phyloP scores from a whole-genome alignment of 1,140 invertebrate genomes.

The Papilio glaucus region DNA sequence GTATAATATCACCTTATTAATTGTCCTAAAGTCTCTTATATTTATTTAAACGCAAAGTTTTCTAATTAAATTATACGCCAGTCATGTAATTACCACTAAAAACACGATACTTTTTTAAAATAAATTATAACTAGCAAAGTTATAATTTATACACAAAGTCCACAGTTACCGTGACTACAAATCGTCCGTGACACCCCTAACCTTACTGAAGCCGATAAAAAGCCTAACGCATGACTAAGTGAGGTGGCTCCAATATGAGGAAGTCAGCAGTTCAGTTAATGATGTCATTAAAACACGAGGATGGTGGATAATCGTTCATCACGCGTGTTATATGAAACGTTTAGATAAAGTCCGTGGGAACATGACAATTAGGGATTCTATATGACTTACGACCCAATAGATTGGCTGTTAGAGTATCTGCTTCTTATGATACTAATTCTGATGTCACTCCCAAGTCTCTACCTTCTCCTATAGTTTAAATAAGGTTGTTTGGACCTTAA shows the following conservation, averaged over 20 bases:
- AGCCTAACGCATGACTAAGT: conserved; percentile 57
- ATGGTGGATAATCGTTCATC: neutral
- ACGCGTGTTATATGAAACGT: neutral
- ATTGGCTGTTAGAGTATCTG: too few species aligned
- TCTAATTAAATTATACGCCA: too few species aligned
- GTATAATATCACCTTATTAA: too few species aligned
- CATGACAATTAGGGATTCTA: neutral
- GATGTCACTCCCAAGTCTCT: too few species aligned
- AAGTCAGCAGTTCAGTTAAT: conserved; percentile 47
- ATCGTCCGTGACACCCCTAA: conserved; percentile 55
- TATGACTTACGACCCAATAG: neutral
- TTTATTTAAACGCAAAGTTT: too few species aligned
- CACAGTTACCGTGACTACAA: conserved; percentile 38
- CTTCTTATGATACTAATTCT: too few species aligned
- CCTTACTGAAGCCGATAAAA: conserved; percentile 48
- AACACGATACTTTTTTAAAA: too few species aligned
- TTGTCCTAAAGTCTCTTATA: too few species aligned
- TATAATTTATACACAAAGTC: conserved; percentile 39
- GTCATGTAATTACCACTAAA: too few species aligned
- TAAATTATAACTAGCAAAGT: too few species aligned
- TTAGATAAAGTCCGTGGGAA: conserved; percentile 6
- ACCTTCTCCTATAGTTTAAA: too few species aligned
- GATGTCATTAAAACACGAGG: conserved; percentile 43
- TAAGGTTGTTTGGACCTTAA: too few species aligned
- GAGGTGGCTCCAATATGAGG: conserved; percentile 46